Evolutionary conservation across 2,888 invertebrate genomes (phyloP).

Genomic region (Idaea dimidiata): DNA sequence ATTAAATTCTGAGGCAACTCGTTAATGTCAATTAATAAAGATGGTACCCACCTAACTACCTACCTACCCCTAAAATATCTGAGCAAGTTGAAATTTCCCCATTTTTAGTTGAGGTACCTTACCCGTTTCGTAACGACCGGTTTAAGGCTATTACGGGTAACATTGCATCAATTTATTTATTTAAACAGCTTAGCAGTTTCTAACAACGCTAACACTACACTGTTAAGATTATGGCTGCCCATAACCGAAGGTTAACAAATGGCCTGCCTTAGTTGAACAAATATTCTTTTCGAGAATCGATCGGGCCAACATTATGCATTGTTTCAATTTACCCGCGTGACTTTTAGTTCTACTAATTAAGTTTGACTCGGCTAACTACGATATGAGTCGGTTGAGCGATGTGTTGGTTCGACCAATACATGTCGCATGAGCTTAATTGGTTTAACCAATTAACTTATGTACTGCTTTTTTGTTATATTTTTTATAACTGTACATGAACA

Average conservation of each 20-base stretch:
- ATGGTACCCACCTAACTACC: background rate
- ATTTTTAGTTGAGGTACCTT: conserved; percentile 10
- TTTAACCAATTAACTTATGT: background rate
- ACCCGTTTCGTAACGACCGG: conserved; percentile 15
- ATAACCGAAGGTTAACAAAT: conserved; percentile 1
- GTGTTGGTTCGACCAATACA: background rate
- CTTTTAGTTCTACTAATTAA: background rate
- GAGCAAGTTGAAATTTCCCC: background rate
- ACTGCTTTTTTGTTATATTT: too few species aligned
- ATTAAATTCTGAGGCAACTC: background rate
- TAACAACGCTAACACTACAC: conserved; percentile 10
- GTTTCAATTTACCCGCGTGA: background rate
- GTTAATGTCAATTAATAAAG: background rate
- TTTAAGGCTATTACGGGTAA: conserved; percentile 16
- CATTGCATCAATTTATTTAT: conserved; percentile 22
- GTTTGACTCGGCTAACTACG: background rate
- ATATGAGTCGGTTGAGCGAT: background rate
- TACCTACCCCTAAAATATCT: conserved; percentile 1
- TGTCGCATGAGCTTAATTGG: background rate
- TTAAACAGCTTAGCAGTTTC: conserved; percentile 14
- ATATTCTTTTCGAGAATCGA: background rate
- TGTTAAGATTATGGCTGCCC: background rate
- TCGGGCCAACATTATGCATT: background rate
- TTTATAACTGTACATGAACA: too few species aligned
- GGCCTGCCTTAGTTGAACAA: background rate